Evolutionary conservation across 2,888 invertebrate species (phyloP), one percentile per base, ranked within the genome.

Genomic region (Acanthosoma haemorrhoidale): DNA sequence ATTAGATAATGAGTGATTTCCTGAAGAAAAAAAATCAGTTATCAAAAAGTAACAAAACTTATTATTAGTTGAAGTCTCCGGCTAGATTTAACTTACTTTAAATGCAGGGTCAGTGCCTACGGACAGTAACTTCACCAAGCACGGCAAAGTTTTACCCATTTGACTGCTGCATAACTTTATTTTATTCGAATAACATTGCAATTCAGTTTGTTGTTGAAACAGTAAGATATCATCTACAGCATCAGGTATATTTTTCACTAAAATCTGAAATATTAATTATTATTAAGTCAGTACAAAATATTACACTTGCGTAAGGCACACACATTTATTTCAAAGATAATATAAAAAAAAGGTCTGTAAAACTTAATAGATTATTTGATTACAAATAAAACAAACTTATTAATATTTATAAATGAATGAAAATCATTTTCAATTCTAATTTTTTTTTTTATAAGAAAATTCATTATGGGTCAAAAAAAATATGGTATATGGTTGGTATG

Each of bases 1-100:
- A 72, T 71, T 13, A 74, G 69, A 41, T 73, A 74, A 59, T 71
- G 71, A 31, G 68, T 58, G 1, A 70, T 72, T 64, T 75, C 73
- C 75, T 75, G 69, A 18, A 61, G 29, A 3, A 69, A 41, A 41
- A 41, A 51, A 69, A 64, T 34, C 29, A 36, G 3, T 68, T 36
- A 15, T 2, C 8, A 13, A 25, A n/a, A 29, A n/a, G n/a, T n/a
- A n/a, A n/a, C n/a, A n/a, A n/a, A n/a, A n/a, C n/a, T n/a, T n/a
- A n/a, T n/a, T n/a, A n/a, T n/a, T n/a, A n/a, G n/a, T n/a, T n/a
- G n/a, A n/a, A n/a, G n/a, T n/a, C n/a, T n/a, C n/a, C n/a, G n/a
- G n/a, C n/a, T n/a, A n/a, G n/a, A n/a, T n/a, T n/a, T 2, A 25
- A 51, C 36, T 41, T 67, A 67, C 67, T 43, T 66, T 67, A 34